These are phyloP conservation scores for Metaphire vulgaris DNA, from an alignment of 1,140 invertebrate species.

Conservation along the genomic window DNA sequence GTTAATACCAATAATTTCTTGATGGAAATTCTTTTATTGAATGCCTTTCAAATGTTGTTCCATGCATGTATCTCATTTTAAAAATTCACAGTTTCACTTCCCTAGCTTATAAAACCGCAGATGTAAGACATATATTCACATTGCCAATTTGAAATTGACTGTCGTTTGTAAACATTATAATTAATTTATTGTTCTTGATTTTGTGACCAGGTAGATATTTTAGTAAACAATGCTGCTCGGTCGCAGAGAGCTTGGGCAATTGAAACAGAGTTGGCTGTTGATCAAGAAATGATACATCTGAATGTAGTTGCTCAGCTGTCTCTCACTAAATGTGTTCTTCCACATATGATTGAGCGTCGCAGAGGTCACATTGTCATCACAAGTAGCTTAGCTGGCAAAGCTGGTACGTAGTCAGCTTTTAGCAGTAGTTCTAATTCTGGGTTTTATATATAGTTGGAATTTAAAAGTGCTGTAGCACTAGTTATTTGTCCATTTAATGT, in stretches of 20 bases:
- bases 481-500: too few species aligned
- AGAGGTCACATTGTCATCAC: slow-evolving; percentile 66
- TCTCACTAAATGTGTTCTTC: slow-evolving; percentile 63
- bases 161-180: background rate
- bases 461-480: too few species aligned
- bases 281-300: slow-evolving; percentile 70
- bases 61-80: slow-evolving; percentile 7
- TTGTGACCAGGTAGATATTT: slow-evolving; percentile 62
- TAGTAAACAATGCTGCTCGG: slow-evolving; percentile 75
- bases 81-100: background rate
- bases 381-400: slow-evolving; percentile 65
- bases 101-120: background rate
- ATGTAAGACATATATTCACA: background rate
- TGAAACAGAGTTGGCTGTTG: slow-evolving; percentile 67
- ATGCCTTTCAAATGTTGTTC: background rate
- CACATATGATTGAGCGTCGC: slow-evolving; percentile 59
- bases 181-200: background rate
- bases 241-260: slow-evolving; percentile 72
- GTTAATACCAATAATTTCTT: background rate
- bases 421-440: too few species aligned
- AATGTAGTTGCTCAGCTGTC: slow-evolving; percentile 72
- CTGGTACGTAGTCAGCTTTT: slow-evolving; percentile 46
- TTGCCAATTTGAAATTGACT: background rate
- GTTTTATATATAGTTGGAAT: too few species aligned
- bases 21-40: background rate